Base-by-base conservation (phyloP, 2,888 invertebrate genomes). In the Calameuta idolon region DNA sequence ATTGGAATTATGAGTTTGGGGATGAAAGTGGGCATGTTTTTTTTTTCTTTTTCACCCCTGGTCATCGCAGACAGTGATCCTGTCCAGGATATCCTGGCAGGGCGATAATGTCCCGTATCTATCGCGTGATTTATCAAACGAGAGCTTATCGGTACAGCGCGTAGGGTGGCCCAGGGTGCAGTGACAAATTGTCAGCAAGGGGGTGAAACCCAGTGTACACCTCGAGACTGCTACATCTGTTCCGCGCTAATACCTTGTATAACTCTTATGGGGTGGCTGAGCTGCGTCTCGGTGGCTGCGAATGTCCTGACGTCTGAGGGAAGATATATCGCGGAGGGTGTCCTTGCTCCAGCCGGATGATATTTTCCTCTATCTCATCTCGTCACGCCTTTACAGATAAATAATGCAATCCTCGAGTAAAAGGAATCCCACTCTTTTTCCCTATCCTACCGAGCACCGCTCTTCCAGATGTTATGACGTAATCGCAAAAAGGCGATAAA, bases 111-210 rank as follows among this genome's bases (percentile, higher is more conserved):
- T 87, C 85, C 82, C 81, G 81, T 85, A 82, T 87, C 88, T 88
- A 89, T 90, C 87, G 87, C 86, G 85, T 87, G 88, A 90, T 90
- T 89, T 90, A 90, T 90, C 89, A 89, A 87, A 85, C 84, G 83
- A 83, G 81, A 78, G 84, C 84, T 85, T 86, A 86, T 86, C 86
- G 85, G 83, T 83, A 83, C 81, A 84, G 84, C 79, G 82, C 75
- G 77, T 81, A 73, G 80, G 76, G 76, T 73, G 80, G 77, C 69
- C 69, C 75, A 31, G 81, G 81, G 77, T 80, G 37, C 69, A 40
- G 87, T 89, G 88, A 87, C 88, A 88, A 89, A 88, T 88, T 87
- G 87, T 87, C 84, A 75, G 80, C 77, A 77, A 81, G 85, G 86
- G 88, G 88, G 87, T 87, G 87, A 84, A 84, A 76, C 79, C 84